Conservation (phyloP, 2,888 invertebrate species). For the Achlya flavicornis region DNA sequence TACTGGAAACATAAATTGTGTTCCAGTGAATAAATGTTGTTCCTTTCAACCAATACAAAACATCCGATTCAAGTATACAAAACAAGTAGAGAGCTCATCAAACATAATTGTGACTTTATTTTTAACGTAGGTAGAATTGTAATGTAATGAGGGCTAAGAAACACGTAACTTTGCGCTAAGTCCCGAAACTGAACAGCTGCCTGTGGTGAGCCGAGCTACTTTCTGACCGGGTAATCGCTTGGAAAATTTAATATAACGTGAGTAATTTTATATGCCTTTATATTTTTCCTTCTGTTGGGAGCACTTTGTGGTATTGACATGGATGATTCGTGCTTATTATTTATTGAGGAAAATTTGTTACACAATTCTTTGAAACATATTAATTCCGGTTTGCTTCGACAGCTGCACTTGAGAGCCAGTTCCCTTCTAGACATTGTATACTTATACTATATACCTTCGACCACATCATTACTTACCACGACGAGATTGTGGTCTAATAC, state of each 20-base stretch:
- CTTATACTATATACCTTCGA: too few relatives aligned
- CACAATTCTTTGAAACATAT: too few relatives aligned
- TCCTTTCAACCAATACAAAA: neutral
- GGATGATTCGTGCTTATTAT: neutral
- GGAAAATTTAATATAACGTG: conserved; percentile 53
- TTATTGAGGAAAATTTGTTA: neutral
- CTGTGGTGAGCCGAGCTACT: conserved; percentile 50
- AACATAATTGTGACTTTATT: neutral
- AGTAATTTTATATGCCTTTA: conserved; percentile 50
- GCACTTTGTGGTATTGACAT: neutral
- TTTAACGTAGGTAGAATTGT: neutral
- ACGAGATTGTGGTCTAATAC: too few relatives aligned
- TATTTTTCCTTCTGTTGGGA: conserved; percentile 19
- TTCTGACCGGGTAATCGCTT: conserved; percentile 40
- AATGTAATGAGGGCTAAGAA: neutral
- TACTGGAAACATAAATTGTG: neutral
- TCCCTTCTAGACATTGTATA: too few relatives aligned
- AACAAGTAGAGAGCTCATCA: neutral
- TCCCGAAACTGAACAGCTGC: conserved; percentile 14
- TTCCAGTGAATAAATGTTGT: neutral
- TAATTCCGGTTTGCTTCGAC: too few relatives aligned
- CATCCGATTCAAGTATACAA: neutral
- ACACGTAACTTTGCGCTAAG: neutral
- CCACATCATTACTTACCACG: too few relatives aligned
- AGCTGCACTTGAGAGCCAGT: too few relatives aligned